These are phyloP conservation scores for Limosa lapponica DNA, from an alignment of 2,797 vertebrate species.

Conservation along the genomic window DNA sequence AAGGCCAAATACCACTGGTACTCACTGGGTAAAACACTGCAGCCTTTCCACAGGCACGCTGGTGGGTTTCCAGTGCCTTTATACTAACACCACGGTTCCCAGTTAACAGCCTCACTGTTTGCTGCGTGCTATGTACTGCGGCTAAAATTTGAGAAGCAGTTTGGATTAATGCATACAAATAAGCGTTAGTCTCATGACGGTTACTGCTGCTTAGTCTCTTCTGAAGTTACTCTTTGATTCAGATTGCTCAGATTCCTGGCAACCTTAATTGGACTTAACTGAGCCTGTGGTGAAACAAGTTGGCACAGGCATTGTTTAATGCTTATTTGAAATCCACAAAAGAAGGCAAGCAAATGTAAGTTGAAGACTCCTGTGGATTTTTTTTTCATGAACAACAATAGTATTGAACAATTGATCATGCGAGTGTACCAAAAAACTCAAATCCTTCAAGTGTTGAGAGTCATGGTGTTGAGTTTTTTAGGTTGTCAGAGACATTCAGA, in stretches of 20 bases:
- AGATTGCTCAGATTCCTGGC: constrained; percentile 44
- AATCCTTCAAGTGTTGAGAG: neutral
- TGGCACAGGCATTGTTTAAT: constrained; percentile 21
- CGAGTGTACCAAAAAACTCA: neutral
- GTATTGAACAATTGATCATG: neutral
- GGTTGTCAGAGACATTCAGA: neutral
- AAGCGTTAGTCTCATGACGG: constrained; percentile 26
- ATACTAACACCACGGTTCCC: neutral
- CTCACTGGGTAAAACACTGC: neutral
- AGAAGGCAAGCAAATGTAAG: neutral
- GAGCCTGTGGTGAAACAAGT: constrained; percentile 45
- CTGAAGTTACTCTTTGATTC: constrained; percentile 60
- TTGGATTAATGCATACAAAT: constrained; percentile 25
- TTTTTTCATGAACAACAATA: neutral
- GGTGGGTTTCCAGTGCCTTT: neutral
- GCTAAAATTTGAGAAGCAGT: constrained; percentile 24
- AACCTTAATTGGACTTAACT: constrained; percentile 48
- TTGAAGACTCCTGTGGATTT: neutral
- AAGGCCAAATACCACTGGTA: neutral
- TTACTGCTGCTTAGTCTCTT: constrained; percentile 39
- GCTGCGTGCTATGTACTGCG: neutral
- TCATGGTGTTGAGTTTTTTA: neutral
- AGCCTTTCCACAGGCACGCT: neutral
- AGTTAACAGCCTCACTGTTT: constrained; percentile 21
- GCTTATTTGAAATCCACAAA: constrained; percentile 3